Evolutionary conservation across 2,113 vertebrate species (phyloP), one percentile per base, ranked within the genome.

Genomic region (Rhineura floridana): DNA sequence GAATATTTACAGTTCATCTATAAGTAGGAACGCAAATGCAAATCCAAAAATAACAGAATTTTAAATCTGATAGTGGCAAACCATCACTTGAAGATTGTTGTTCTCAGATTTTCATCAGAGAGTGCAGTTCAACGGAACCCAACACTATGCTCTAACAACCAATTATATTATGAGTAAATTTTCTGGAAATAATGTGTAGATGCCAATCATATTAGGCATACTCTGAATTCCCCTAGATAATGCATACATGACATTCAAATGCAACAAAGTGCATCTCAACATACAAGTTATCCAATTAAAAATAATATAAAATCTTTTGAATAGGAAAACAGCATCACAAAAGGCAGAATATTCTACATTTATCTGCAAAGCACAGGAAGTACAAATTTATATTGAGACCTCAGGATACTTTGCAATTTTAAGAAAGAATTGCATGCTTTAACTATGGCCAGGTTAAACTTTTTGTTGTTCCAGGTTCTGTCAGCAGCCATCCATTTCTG

Each of bases 391-490:
- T 65, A 67, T 50, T 7, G 1, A 21, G 48, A 0, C 6, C 33
- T 25, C 63, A 13, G 23, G 36, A 63, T 28, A 81, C 23, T 23
- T 28, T n/a, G 33, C 42, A 67, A 42, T 48, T 46, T 15, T 65
- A 23, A 84, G 39, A 81, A 90, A 21, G 6, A 75, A 77, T 9
- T 13, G 28, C n/a, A 46, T 33, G 33, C 62, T 15, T 81, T 65
- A 67, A 10, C 12, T 48, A 46, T 36, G 10, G 23, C 59, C 48
- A 73, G 23, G n/a, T 15, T 80, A 33, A 0, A 9, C 36, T 3
- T 82, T 84, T 90, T 69, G 39, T 87, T n/a, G 44, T 77, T 76
- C 7, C 65, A 44, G 89, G 52, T 33, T 33, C 81, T 9, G 50
- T 84, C n/a, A 5, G 7, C 6, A 13, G 0, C 65, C 86, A 48